Conservation (phyloP, 1,140 invertebrate genomes). For the Adoxophyes honmai region DNA sequence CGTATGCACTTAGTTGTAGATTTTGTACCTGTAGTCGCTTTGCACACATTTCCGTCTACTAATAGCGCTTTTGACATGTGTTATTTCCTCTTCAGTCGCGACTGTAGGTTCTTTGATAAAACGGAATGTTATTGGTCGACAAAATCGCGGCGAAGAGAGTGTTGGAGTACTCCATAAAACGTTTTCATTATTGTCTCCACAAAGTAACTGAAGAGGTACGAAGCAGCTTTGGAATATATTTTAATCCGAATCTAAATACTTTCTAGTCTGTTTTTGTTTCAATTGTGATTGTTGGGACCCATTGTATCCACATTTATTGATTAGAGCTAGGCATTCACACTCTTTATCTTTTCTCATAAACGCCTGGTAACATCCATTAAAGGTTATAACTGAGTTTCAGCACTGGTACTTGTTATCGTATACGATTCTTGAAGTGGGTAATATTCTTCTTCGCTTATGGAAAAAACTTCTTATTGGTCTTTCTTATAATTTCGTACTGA, state of each 20-base stretch:
- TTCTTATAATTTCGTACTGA: too few species aligned
- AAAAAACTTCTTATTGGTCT: too few species aligned
- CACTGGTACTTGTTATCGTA: too few species aligned
- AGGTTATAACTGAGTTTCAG: too few species aligned
- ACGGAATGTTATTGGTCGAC: slow-evolving; percentile 31
- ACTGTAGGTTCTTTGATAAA: slow-evolving; percentile 35
- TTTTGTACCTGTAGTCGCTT: slow-evolving; percentile 46
- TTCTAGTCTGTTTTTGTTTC: slow-evolving; percentile 25
- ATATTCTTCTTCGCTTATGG: too few species aligned
- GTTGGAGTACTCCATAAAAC: slow-evolving; percentile 40
- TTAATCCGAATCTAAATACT: slow-evolving; percentile 15
- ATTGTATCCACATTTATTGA: slow-evolving; percentile 25
- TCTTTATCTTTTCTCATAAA: too few species aligned
- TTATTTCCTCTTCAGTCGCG: slow-evolving; percentile 35
- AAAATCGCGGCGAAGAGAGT: slow-evolving; percentile 40
- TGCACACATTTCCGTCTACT: slow-evolving; percentile 69
- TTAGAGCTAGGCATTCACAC: too few species aligned
- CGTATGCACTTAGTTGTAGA: slow-evolving; percentile 58
- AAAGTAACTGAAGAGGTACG: slow-evolving; percentile 19
- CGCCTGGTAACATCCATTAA: too few species aligned
- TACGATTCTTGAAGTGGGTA: too few species aligned
- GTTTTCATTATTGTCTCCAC: slow-evolving; percentile 22
- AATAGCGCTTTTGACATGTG: slow-evolving; percentile 46
- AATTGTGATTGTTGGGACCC: slow-evolving; percentile 25
- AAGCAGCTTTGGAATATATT: slow-evolving; percentile 29